phyloP scores from a whole-genome alignment of 1,140 invertebrate genomes.

The Brachionus rotundiformis region DNA sequence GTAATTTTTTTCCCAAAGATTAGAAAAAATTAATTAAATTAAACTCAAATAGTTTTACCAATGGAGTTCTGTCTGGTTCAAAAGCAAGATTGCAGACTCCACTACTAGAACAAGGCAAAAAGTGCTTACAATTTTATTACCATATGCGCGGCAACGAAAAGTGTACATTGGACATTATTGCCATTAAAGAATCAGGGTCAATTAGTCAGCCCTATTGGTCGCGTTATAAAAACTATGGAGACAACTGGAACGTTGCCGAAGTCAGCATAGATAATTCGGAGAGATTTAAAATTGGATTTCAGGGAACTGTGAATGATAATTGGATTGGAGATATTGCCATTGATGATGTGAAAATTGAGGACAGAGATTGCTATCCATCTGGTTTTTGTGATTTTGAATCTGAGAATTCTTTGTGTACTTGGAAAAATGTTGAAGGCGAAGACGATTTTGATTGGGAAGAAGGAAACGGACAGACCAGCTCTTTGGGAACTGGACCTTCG shows the following conservation, averaged over 20 bases:
- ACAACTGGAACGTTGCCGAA: constrained; percentile 38
- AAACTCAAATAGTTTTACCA: neutral
- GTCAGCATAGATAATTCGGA: neutral
- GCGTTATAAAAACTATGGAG: constrained; percentile 17
- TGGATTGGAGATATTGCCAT: constrained; percentile 27
- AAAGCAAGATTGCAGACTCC: constrained; percentile 38
- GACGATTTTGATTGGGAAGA: constrained; percentile 60
- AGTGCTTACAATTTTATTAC: constrained; percentile 43
- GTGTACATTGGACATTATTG: neutral
- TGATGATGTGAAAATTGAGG: constrained; percentile 39
- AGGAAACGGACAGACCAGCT: constrained; percentile 54
- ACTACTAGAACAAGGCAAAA: neutral
- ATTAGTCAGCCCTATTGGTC: neutral
- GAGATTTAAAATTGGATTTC: neutral
- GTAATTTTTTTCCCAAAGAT: constrained; percentile 50
- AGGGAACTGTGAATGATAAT: neutral
- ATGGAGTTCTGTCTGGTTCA: neutral
- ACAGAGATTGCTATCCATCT: constrained; percentile 26
- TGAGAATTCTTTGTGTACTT: constrained; percentile 67
- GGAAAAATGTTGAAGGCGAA: constrained; percentile 52
- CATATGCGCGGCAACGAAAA: constrained; percentile 34
- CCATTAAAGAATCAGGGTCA: neutral
- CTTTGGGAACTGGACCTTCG: constrained; percentile 60
- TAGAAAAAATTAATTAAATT: neutral
- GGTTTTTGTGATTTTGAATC: constrained; percentile 48